Conservation (phyloP, 1,140 invertebrate species). For the Venturia canescens region DNA sequence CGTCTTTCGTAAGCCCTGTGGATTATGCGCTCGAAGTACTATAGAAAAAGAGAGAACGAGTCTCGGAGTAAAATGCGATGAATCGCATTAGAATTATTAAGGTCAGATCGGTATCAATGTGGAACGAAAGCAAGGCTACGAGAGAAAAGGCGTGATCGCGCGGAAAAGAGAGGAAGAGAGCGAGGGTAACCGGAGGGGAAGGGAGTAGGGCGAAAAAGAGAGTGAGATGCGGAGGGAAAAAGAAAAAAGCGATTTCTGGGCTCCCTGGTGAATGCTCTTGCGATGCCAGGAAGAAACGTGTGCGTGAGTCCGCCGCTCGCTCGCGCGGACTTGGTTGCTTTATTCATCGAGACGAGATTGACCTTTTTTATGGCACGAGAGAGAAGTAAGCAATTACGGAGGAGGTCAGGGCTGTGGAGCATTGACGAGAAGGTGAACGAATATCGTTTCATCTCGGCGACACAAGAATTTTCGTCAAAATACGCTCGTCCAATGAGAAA, state of each 20-base stretch:
- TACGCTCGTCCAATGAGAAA: background rate
- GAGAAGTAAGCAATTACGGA: conserved; percentile 14
- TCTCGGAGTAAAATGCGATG: conserved; percentile 37
- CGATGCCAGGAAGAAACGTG: conserved; percentile 28
- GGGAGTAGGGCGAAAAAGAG: background rate
- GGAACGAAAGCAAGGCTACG: conserved; percentile 53
- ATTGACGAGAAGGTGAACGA: conserved; percentile 35
- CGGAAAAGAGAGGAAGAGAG: background rate
- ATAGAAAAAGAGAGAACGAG: background rate
- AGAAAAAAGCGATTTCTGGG: no score
- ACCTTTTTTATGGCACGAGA: conserved; percentile 24
- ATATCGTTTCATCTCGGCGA: background rate
- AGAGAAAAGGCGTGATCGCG: conserved; percentile 17
- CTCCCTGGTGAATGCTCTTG: background rate
- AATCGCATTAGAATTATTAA: conserved; percentile 66
- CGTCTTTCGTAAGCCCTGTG: conserved; percentile 14
- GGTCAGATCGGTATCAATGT: conserved; percentile 67
- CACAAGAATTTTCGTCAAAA: background rate
- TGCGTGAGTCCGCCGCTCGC: background rate
- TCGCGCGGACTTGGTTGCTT: conserved; percentile 25
- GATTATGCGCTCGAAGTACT: background rate
- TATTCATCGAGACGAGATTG: conserved; percentile 28
- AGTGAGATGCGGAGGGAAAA: no score
- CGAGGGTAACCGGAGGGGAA: background rate
- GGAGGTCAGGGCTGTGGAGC: conserved; percentile 27